Conservation (phyloP, 2,888 invertebrate species). For the Cheilosia urbana region DNA sequence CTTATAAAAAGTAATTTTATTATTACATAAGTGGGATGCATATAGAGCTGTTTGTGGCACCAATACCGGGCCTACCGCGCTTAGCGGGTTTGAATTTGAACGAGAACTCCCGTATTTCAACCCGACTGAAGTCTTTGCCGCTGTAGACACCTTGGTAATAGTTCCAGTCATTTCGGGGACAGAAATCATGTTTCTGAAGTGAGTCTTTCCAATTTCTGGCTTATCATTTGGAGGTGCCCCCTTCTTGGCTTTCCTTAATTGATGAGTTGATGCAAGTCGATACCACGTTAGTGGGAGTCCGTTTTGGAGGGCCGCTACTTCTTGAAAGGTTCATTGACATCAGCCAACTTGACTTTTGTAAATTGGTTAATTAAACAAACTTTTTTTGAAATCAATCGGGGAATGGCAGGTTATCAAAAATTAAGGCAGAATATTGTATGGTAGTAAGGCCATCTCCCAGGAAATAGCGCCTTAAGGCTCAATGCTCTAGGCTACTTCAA, state of each 20-base stretch:
- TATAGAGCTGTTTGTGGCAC: slow-evolving; percentile 98
- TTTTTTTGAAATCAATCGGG: no score
- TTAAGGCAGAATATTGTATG: no score
- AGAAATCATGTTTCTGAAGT: slow-evolving; percentile 99
- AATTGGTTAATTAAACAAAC: slow-evolving; percentile 79
- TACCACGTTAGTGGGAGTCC: slow-evolving; percentile 97
- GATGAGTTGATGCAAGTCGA: slow-evolving; percentile 99
- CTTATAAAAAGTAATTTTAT: slow-evolving; percentile 26
- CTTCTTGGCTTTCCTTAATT: slow-evolving; percentile 96
- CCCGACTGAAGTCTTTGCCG: slow-evolving; percentile 98
- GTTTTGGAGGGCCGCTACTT: slow-evolving; percentile 99
- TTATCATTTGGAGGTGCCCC: slow-evolving; percentile 98
- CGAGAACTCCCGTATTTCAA: slow-evolving; percentile 95
- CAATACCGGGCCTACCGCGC: slow-evolving; percentile 98
- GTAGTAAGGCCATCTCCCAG: no score
- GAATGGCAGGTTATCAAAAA: no score
- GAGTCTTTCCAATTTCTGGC: slow-evolving; percentile 99
- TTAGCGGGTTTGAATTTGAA: slow-evolving; percentile 98
- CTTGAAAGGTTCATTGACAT: slow-evolving; percentile 94
- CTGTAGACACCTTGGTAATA: slow-evolving; percentile 99
- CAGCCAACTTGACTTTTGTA: slow-evolving; percentile 87
- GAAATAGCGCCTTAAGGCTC: no score
- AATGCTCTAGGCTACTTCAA: no score
- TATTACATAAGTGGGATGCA: slow-evolving; percentile 97
- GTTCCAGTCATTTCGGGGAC: slow-evolving; percentile 99